Base-by-base conservation (phyloP, 2,888 invertebrate genomes). In the Ryuthela nishihirai region DNA sequence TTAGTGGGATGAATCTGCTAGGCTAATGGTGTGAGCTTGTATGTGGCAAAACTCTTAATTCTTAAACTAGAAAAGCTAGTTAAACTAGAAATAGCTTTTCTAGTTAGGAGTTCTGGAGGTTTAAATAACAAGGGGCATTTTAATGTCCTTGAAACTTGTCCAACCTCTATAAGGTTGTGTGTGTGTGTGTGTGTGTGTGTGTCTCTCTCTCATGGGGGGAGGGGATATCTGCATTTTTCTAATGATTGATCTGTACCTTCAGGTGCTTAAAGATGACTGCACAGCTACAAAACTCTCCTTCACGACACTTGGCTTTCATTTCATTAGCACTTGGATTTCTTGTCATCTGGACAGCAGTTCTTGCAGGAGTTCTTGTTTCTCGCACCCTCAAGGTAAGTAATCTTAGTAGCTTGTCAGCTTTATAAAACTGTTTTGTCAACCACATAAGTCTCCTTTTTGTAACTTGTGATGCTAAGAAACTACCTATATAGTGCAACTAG, bases 271-370 rank as follows among this genome's bases (percentile, higher is more conserved):
- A 53, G 17, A 59, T 59, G 59, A 48, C 53, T n/a, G 53, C 59
- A 38, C 59, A 59, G 39, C 23, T 53, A 2, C 53, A 54, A 41
- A 60, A 43, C n/a, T 52, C 49, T 23, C 63, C 64, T 10, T 50
- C 50, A 12, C 50, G 50, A 46, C 61, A 58, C 35, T 48, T 64
- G n/a, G 64, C 65, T 9, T 60, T 65, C 18, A 64, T 65, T 40
- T 62, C 64, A n/a, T 35, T 65, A 24, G 62, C 64, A 20, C 42
- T 65, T 6, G 65, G 65, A 18, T 65, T 65, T 50, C 52, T 65
- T 15, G 54, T 64, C 0, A 65, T 65, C 3, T 65, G 65, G 65
- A 62, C 64, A 15, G 56, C 60, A 43, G 64, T 65, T 20, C 35
- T 65, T n/a, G 62, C 65, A 7, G 62, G 59, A 21, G 58, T 65